Percentiles rank a stretch among this genome's conserved stretches.
Evolutionary conservation across 2,888 invertebrate species (phyloP).

Genomic region (Tholera decimalis): DNA sequence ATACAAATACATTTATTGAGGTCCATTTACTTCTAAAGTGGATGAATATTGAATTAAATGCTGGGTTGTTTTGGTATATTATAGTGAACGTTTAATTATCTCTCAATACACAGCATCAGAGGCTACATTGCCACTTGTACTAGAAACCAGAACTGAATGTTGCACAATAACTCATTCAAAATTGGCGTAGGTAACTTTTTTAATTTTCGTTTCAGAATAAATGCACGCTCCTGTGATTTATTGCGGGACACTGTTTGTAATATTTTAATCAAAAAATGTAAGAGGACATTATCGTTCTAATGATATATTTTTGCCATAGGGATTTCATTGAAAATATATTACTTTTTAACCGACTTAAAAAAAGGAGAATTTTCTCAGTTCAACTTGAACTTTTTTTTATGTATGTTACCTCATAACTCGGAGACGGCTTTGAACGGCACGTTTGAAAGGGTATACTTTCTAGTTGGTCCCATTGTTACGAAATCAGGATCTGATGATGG

Average conservation of each 20-base stretch:
- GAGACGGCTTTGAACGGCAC: too few relatives aligned
- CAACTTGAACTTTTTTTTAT: too few relatives aligned
- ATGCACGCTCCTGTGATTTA: constrained; percentile 87
- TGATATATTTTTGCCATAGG: constrained; percentile 58
- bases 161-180: constrained; percentile 89
- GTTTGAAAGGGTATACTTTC: too few relatives aligned
- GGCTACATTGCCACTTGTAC: constrained; percentile 67
- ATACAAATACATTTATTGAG: constrained; percentile 30
- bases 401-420: too few relatives aligned
- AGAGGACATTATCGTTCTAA: constrained; percentile 53
- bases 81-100: constrained; percentile 21
- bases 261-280: constrained; percentile 73
- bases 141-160: constrained; percentile 77
- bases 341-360: too few relatives aligned
- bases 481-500: too few relatives aligned
- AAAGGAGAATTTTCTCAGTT: too few relatives aligned
- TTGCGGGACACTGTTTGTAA: constrained; percentile 77
- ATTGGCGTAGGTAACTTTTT: constrained; percentile 87
- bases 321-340: constrained; percentile 54
- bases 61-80: constrained; percentile 7
- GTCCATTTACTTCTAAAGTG: constrained; percentile 21
- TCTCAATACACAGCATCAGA: constrained; percentile 38
- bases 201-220: constrained; percentile 87
- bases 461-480: too few relatives aligned
- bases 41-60: constrained; percentile 24